A percentile compares a stretch with the other conserved stretches of the same genome.
Evolutionary conservation across 2,113 vertebrate genomes (phyloP).

Genomic region (Helogale parvula): DNA sequence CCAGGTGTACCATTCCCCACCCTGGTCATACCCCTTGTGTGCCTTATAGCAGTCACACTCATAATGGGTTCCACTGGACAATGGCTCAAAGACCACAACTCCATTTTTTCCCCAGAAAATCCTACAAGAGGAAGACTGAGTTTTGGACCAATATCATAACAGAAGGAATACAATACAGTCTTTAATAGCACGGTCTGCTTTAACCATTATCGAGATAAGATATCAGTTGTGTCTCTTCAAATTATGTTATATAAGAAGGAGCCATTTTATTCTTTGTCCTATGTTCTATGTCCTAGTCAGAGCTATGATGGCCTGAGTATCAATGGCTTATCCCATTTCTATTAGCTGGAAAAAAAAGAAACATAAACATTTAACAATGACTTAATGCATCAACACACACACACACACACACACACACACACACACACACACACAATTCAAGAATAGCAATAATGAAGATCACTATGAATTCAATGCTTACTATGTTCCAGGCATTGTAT

Average conservation of each 20-base stretch:
- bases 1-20: background rate
- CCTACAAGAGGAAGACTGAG: background rate
- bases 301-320: background rate
- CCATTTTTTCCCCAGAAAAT: background rate
- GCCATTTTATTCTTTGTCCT: background rate
- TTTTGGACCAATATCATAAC: background rate
- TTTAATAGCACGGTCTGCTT: background rate
- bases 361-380: background rate
- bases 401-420: background rate
- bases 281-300: background rate
- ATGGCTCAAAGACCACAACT: background rate
- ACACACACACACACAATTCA: background rate
- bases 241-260: background rate
- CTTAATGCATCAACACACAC: background rate
- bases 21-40: background rate
- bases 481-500: fast-evolving
- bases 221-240: background rate
- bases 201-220: background rate
- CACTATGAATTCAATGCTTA: background rate
- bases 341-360: background rate
- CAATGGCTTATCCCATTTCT: background rate
- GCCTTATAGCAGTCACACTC: background rate
- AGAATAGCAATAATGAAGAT: background rate
- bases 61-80: background rate
- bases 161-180: background rate